Evolutionary conservation across 2,797 vertebrate genomes (phyloP), one percentile per base, ranked within the genome.

Genomic region (Leptatherina wallacei): DNA sequence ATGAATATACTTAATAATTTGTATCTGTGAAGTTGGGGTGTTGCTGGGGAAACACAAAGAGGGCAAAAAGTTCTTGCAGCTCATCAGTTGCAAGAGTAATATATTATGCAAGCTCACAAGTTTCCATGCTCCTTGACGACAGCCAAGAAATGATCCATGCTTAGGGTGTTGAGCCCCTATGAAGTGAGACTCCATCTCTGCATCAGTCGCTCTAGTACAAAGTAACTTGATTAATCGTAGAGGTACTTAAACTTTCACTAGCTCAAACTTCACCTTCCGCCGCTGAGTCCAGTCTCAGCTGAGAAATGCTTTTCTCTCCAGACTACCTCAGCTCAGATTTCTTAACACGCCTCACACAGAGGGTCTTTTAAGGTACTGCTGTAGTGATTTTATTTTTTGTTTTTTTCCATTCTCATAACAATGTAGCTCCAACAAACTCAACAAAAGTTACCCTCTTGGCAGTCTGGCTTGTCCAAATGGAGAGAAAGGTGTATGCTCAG

Each of bases 261-360:
- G 44, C 61, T 66, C 80, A 71, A 71, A 84, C 71, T 72, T 77
- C 38, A 51, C 81, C 82, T 91, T 88, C 75, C 84, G 80, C 87
- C 4, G 78, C 86, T 90, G 87, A 91, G 90, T 83, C 81, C 66
- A 75, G 71, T 69, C 89, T 90, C 90, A 89, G 88, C 85, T 76
- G 69, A 88, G 77, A 83, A 84, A 88, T 83, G 72, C 84, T 78
- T 85, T 80, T 91, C 86, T 91, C 89, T 92, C 90, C 88, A 87
- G 89, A 92, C 94, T 95, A 95, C 93, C 94, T 95, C 94, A 95
- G 89, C 90, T 92, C 92, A 91, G 88, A 91, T 91, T 91, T 90
- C 92, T 87, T 91, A 91, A 91, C 75, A 78, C 65, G 60, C 86
- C 88, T 91, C 85, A 75, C 85, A 71, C 67, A 85, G 65, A 73